Evolutionary conservation across 2,113 vertebrate species (phyloP), one percentile per base, ranked within the genome.

Genomic region (Nesogale talazaci): DNA sequence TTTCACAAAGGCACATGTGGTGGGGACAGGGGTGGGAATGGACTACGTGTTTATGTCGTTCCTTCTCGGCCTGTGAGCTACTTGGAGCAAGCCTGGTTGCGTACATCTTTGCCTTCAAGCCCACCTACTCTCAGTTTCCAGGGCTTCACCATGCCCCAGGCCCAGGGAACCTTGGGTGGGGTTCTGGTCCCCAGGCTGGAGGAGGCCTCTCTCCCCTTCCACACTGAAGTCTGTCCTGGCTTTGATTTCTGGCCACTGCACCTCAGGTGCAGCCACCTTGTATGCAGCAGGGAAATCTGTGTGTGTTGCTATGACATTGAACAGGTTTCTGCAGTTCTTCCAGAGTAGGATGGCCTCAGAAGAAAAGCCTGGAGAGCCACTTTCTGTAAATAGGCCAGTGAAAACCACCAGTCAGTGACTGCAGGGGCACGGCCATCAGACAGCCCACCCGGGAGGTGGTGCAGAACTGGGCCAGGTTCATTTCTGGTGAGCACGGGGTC

Each of bases 101-200:
- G 1, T 3, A 2, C 1, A 7, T 42, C 46, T 88, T 29, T 80
- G 38, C 46, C 70, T 31, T 6, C 5, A 17, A 19, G 31, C 16
- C 23, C 1, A 11, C 29, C 0, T 0, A 59, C 14, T 36, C 63
- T 31, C 56, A 3, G 40, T 20, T 36, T 34, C 52, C 1, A 0
- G 2, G 1, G 57, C 17, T 23, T 42, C 83, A 4, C 27, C 80
- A 27, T 40, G 11, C 31, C 4, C 14, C 10, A 6, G 22, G 46
- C 31, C 75, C 81, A n/a, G 1, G 12, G 67, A 70, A 15, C 3
- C 1, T 36, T 52, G 52, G 15, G 40, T 69, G 1, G 8, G 38
- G n/a, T 5, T 46, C 5, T 0, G 16, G 29, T 16, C 27, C 65
- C 7, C 23, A 36, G 40, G 23, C 20, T 10, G 27, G 61, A 31